Conservation (phyloP, 2,113 vertebrate species). For the Petrocephalus zakoni region DNA sequence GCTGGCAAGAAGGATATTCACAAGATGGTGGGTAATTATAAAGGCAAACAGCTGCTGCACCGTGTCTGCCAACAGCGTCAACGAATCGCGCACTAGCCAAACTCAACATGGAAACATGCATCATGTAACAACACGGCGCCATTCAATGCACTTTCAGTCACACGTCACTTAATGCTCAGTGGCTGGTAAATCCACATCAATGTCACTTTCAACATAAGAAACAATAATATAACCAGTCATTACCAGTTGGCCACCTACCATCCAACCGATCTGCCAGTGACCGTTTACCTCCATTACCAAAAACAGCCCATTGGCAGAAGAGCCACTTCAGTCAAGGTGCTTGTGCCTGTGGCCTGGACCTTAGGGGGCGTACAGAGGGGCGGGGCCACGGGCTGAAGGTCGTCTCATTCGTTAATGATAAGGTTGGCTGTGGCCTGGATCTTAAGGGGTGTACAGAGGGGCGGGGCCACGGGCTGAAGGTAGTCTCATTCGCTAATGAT, state of each 20-base stretch:
- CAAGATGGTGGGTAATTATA: not conserved
- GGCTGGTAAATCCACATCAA: not conserved
- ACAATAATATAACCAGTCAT: not conserved
- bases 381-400: too few species aligned
- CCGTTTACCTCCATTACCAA: not conserved
- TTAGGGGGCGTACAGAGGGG: too few species aligned
- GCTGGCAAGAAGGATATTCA: not conserved
- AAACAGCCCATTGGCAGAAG: not conserved
- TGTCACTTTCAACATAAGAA: not conserved
- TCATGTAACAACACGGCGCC: not conserved
- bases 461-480: too few species aligned
- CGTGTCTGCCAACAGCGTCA: not conserved
- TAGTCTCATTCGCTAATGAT: too few species aligned
- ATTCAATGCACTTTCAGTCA: not conserved
- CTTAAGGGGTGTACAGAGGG: too few species aligned
- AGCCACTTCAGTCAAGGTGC: not conserved
- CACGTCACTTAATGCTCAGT: not conserved
- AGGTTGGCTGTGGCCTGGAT: not conserved
- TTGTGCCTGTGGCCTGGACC: not conserved
- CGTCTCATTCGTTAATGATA: too few species aligned
- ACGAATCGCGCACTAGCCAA: not conserved
- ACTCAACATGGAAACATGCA: not conserved
- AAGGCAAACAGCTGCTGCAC: not conserved
- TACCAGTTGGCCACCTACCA: not conserved
- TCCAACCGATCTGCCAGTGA: not conserved